Conservation (phyloP, 2,113 vertebrate genomes). For the Cervus canadensis region DNA sequence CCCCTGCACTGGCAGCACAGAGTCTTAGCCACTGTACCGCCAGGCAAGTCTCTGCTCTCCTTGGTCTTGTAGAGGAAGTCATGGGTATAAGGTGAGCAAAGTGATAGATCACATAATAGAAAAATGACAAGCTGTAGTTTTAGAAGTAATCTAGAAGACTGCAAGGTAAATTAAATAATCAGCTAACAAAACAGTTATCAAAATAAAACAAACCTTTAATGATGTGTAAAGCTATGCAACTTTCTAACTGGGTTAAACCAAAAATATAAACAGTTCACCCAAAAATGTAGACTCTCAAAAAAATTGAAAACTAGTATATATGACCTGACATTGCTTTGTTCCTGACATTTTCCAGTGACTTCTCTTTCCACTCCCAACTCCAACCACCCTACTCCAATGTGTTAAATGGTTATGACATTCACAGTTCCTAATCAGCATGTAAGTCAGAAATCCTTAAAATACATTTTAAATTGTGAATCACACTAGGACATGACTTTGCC, state of each 20-base stretch:
- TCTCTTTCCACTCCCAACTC: neutral
- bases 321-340: neutral
- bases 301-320: neutral
- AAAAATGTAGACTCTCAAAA: neutral
- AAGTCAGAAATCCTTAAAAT: slow-evolving; percentile 38
- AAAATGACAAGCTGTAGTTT: slow-evolving; percentile 14
- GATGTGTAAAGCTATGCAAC: neutral
- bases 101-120: neutral
- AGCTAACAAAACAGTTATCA: neutral
- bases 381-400: neutral
- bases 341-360: neutral
- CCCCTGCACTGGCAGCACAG: neutral
- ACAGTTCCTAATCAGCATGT: neutral
- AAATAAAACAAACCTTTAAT: neutral
- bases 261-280: neutral
- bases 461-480: slow-evolving; percentile 22
- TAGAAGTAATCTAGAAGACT: slow-evolving; percentile 17
- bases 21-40: neutral
- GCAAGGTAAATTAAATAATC: neutral
- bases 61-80: neutral
- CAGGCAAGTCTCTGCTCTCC: neutral
- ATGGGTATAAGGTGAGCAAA: neutral
- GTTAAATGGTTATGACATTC: neutral
- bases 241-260: slow-evolving; percentile 1
- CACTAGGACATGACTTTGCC: neutral